Evolutionary conservation across 2,888 invertebrate species (phyloP).

Genomic region (Rhamphomyia laevipes): DNA sequence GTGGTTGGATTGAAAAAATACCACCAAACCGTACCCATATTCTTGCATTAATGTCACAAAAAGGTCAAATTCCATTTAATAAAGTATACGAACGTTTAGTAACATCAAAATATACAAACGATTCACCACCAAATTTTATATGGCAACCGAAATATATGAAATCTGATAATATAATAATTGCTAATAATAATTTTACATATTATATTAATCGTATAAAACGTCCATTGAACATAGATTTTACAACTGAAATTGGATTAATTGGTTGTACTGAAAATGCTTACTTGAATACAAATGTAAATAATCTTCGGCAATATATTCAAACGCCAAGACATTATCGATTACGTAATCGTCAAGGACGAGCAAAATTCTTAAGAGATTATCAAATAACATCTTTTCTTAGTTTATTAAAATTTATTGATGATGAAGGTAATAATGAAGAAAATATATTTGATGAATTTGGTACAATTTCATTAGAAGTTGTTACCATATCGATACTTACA

Average conservation of each 20-base stretch:
- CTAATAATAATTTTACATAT: slow-evolving; percentile 19
- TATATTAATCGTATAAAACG: slow-evolving; percentile 29
- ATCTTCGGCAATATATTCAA: slow-evolving; percentile 38
- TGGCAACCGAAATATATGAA: slow-evolving; percentile 46
- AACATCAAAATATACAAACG: slow-evolving; percentile 48
- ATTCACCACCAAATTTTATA: slow-evolving; percentile 55
- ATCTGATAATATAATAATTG: background rate
- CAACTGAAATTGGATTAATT: slow-evolving; percentile 40
- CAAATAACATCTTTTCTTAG: slow-evolving; percentile 67
- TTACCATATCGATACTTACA: slow-evolving; percentile 59
- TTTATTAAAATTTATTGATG: slow-evolving; percentile 49
- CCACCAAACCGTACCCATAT: slow-evolving; percentile 35
- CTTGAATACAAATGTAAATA: slow-evolving; percentile 31
- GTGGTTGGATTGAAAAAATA: slow-evolving; percentile 67
- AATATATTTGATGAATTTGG: slow-evolving; percentile 29
- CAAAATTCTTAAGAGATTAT: slow-evolving; percentile 46
- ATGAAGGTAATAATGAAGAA: slow-evolving; percentile 6
- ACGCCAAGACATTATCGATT: slow-evolving; percentile 52
- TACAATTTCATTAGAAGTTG: slow-evolving; percentile 42
- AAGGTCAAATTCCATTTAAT: slow-evolving; percentile 27
- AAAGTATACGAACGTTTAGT: slow-evolving; percentile 34
- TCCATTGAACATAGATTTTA: slow-evolving; percentile 32
- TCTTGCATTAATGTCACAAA: slow-evolving; percentile 27
- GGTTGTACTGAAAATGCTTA: slow-evolving; percentile 30
- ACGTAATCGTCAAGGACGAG: slow-evolving; percentile 24